Conservation (phyloP, 2,888 invertebrate species). For the Coelinius sp. region DNA sequence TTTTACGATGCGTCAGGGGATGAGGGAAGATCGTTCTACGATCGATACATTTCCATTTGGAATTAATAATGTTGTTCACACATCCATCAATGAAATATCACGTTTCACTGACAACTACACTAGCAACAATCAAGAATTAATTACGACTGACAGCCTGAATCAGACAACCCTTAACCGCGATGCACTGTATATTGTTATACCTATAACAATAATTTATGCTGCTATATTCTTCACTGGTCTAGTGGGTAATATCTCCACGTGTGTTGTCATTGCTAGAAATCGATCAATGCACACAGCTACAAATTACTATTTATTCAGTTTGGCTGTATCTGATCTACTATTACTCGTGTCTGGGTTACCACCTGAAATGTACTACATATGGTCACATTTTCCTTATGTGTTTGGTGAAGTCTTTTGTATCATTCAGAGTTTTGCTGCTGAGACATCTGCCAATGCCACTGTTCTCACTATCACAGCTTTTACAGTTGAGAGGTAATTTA, state of each 20-base stretch:
- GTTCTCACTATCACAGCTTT: slow-evolving; percentile 91
- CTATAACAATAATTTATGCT: slow-evolving; percentile 79
- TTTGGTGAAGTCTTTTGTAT: slow-evolving; percentile 86
- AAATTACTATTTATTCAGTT: slow-evolving; percentile 86
- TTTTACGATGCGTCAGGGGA: slow-evolving; percentile 22
- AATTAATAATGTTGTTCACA: background rate
- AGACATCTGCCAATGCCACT: slow-evolving; percentile 89
- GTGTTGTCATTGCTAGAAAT: slow-evolving; percentile 83
- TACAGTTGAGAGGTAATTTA: slow-evolving; percentile 82
- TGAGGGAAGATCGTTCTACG: slow-evolving; percentile 40
- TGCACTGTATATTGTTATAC: slow-evolving; percentile 76
- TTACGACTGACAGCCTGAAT: slow-evolving; percentile 30
- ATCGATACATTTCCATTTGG: slow-evolving; percentile 37
- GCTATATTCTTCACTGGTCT: slow-evolving; percentile 82
- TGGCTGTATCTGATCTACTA: slow-evolving; percentile 84
- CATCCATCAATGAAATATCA: slow-evolving; percentile 12
- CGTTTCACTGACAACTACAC: slow-evolving; percentile 42
- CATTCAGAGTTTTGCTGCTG: slow-evolving; percentile 82
- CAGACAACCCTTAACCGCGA: slow-evolving; percentile 64
- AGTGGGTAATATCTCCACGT: slow-evolving; percentile 85
- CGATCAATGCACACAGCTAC: slow-evolving; percentile 88
- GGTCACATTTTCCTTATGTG: slow-evolving; percentile 82
- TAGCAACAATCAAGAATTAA: slow-evolving; percentile 28
- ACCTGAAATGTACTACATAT: slow-evolving; percentile 82
- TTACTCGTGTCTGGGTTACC: slow-evolving; percentile 84